A percentile compares a stretch with the other conserved stretches of the same genome.
phyloP scores from a whole-genome alignment of 64 coral and sea anemone species.

The Hydrozoanthus tunicans region DNA sequence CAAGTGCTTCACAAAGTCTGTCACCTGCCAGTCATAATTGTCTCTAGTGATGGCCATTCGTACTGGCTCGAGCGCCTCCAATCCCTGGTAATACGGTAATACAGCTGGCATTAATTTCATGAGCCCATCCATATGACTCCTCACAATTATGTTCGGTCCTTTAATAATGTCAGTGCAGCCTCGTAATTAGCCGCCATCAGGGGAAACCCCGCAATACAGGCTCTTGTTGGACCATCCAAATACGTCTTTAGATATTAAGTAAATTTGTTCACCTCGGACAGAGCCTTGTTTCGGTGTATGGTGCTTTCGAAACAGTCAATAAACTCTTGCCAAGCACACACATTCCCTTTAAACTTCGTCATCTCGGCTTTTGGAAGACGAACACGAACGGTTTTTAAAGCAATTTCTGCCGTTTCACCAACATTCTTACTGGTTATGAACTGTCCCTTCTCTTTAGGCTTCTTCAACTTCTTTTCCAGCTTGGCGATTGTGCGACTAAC shows the following conservation, averaged over 20 bases:
- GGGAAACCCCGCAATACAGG: background rate
- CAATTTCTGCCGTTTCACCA: no score
- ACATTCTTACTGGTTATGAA: no score
- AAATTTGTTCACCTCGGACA: background rate
- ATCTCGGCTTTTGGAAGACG: no score
- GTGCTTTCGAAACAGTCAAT: conserved; percentile 7
- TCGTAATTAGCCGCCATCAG: background rate
- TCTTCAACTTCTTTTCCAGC: no score
- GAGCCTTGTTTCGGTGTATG: background rate
- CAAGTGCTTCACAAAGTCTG: no score
- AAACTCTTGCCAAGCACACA: conserved; percentile 25
- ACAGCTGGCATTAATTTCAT: background rate
- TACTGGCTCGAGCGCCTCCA: background rate
- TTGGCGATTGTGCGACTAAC: no score
- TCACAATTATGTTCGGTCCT: background rate
- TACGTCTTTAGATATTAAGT: background rate
- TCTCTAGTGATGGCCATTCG: background rate
- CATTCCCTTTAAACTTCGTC: no score
- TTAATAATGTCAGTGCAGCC: background rate
- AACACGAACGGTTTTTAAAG: no score
- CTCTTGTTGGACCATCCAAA: conserved; percentile 17
- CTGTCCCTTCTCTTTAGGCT: no score
- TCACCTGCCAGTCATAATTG: background rate
- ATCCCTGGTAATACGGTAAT: background rate
- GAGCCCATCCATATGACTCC: conserved; percentile 8